Base-by-base conservation (phyloP, 2,113 vertebrate species). In the Labeo catla region DNA sequence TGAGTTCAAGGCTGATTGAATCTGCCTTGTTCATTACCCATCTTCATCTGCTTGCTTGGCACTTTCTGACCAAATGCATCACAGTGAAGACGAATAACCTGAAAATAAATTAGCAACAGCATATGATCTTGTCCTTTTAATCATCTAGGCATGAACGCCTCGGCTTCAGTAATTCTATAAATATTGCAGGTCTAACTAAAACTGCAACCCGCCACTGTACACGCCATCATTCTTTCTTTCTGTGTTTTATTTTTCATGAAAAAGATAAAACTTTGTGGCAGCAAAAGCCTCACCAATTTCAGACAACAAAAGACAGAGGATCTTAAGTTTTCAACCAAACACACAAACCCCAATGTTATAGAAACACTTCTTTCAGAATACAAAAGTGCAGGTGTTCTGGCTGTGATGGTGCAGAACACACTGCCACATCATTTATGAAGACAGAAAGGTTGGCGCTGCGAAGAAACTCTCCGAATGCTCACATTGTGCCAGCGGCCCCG, bases 11-110 rank as follows among this genome's bases (percentile, higher is more conserved):
- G 16, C 72, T 49, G 72, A 61, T 47, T 36, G 54, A 84, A 47
- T 74, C 34, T 74, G 52, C 54, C 36, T 45, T 36, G 36, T 84
- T 84, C 70, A 59, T 76, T 34, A 65, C 43, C 54, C 21, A 8
- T 59, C 50, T 76, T 76, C 70, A 84, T 63, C 72, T 63, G 49
- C 57, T 65, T 49, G 57, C 39, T 61, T 76, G 72, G 70, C 70
- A 49, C 21, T 63, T 76, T 84, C 70, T 73, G 70, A 54, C 12
- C 50, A n/a, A 45, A 43, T 70, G 57, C 70, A 39, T 84, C 57
- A 54, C 28, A 57, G 28, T 36, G 28, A 77, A 54, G 76, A 54
- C 2, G 4, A 36, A 77, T 57, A 28, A 77, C 13, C 49, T 77
- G n/a, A 76, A 76, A 76, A 76, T 15, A 76, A 50, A 76, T 15